A percentile compares a stretch with the other conserved stretches of the same genome.
Conservation (phyloP, 2,888 invertebrate genomes). For the Leucozona laternaria region DNA sequence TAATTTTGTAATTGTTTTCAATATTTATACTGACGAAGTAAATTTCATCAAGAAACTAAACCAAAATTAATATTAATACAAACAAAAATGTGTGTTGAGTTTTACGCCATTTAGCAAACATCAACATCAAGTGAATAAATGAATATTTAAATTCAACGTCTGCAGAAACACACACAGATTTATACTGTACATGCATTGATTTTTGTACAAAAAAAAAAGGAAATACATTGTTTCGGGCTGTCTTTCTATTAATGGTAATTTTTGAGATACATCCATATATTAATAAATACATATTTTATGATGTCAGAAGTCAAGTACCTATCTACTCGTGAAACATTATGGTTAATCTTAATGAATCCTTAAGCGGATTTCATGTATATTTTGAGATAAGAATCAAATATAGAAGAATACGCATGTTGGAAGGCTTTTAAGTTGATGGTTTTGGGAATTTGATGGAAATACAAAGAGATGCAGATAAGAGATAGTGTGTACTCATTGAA, state of each 20-base stretch:
- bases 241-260: constrained; percentile 10
- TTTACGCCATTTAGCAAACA: neutral
- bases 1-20: neutral
- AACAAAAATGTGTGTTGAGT: neutral
- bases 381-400: neutral
- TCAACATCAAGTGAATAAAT: neutral
- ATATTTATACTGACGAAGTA: neutral
- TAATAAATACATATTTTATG: constrained; percentile 12
- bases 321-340: neutral
- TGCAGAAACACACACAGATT: neutral
- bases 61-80: neutral
- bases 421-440: neutral
- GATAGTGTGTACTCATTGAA: neutral
- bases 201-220: neutral
- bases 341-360: neutral
- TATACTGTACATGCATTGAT: neutral
- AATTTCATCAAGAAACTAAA: neutral
- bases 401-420: neutral
- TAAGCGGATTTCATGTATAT: neutral
- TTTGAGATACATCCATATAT: neutral
- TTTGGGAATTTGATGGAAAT: neutral
- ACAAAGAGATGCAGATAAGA: neutral
- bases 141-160: neutral
- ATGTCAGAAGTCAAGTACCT: constrained; percentile 8
- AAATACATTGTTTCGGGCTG: constrained; percentile 8